Percentiles rank a stretch among this genome's conserved stretches.
Evolutionary conservation across 2,113 vertebrate species (phyloP).

Genomic region (Oncorhynchus masou): DNA sequence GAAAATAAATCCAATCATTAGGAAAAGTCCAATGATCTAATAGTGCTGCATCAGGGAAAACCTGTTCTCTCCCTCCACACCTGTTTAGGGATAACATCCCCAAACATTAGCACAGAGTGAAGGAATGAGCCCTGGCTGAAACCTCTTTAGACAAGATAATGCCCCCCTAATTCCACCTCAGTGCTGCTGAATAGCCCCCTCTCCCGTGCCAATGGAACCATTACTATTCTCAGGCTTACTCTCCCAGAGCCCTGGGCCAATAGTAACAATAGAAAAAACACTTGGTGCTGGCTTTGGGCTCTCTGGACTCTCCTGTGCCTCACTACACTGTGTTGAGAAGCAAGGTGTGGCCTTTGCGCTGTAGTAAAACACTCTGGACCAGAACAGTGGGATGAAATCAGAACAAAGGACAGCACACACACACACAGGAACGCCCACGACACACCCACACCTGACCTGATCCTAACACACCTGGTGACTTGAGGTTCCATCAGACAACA

Average conservation of each 20-base stretch:
- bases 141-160: slow-evolving; percentile 33
- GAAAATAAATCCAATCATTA: too few species aligned
- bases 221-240: neutral
- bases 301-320: neutral
- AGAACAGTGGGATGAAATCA: slow-evolving; percentile 18
- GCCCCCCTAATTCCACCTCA: slow-evolving; percentile 32
- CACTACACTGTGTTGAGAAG: neutral
- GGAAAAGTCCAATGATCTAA: neutral
- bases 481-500: too few species aligned
- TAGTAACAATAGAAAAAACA: slow-evolving; percentile 26
- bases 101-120: neutral
- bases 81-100: slow-evolving; percentile 14
- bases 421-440: neutral
- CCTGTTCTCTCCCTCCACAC: neutral
- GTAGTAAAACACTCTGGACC: slow-evolving; percentile 6
- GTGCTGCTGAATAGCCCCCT: slow-evolving; percentile 27
- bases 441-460: neutral
- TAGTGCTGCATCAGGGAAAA: neutral
- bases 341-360: slow-evolving; percentile 18
- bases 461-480: neutral
- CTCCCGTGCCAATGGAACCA: slow-evolving; percentile 2
- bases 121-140: slow-evolving; percentile 23
- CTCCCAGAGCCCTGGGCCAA: slow-evolving; percentile 9
- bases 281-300: slow-evolving; percentile 10
- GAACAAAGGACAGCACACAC: slow-evolving; percentile 12